Conservation (phyloP, 2,113 vertebrate species). For the Chloropsis hardwickii region DNA sequence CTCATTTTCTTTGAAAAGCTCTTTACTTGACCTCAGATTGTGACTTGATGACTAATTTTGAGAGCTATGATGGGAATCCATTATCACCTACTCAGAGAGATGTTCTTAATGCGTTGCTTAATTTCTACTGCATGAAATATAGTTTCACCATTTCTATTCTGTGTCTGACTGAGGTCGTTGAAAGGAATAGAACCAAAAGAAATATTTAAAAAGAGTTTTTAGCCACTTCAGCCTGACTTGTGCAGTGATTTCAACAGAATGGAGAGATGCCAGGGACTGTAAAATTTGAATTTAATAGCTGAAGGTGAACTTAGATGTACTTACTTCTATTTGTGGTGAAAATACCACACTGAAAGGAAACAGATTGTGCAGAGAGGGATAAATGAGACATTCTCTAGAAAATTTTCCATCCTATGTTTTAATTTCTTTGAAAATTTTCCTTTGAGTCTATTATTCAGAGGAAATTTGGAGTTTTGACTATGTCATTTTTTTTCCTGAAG, state of each 20-base stretch:
- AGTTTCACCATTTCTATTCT: background rate
- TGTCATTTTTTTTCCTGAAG: background rate
- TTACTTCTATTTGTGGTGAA: background rate
- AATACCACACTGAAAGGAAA: background rate
- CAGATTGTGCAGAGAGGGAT: background rate
- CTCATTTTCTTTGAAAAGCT: slow-evolving; percentile 25
- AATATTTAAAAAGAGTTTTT: background rate
- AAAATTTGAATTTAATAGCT: background rate
- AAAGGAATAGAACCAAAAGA: background rate
- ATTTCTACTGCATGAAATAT: background rate
- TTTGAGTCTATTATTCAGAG: background rate
- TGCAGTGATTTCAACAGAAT: background rate
- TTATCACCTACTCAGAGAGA: background rate
- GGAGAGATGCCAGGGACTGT: background rate
- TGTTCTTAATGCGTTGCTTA: background rate
- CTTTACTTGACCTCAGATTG: slow-evolving; percentile 5
- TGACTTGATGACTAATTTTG: slow-evolving; percentile 33
- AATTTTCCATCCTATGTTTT: background rate
- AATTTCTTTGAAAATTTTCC: background rate
- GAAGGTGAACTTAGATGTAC: background rate
- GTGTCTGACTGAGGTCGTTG: background rate
- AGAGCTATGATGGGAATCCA: slow-evolving; percentile 25
- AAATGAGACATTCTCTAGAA: background rate
- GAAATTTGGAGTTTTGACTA: background rate
- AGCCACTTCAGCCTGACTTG: background rate